Evolutionary conservation across 2,888 invertebrate species (phyloP).

Genomic region (Baronia brevicornis): DNA sequence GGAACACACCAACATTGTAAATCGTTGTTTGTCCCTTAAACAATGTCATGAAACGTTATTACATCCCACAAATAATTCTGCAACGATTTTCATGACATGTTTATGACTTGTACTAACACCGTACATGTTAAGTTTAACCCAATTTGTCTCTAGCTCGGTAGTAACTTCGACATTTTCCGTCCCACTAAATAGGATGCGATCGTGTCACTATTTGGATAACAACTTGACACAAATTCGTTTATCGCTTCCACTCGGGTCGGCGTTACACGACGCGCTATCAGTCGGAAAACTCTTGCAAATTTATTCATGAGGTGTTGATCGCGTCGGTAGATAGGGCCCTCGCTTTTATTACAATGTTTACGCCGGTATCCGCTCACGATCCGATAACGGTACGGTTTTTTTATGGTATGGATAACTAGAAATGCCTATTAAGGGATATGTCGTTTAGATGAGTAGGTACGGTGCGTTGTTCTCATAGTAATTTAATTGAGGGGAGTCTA

Average conservation of each 20-base stretch:
- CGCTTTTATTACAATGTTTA: slow-evolving; percentile 37
- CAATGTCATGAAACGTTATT: no score
- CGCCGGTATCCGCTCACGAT: slow-evolving; percentile 6
- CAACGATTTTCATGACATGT: no score
- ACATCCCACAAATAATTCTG: no score
- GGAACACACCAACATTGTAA: no score
- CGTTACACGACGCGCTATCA: slow-evolving; percentile 20
- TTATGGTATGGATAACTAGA: slow-evolving; percentile 4
- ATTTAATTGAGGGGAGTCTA: no score
- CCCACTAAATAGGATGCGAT: slow-evolving; percentile 5
- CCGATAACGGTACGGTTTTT: slow-evolving; percentile 9
- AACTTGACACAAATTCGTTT: slow-evolving; percentile 12
- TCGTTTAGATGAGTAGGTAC: no score
- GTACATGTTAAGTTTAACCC: not conserved
- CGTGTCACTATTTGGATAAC: slow-evolving; percentile 8
- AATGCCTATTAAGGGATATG: no score
- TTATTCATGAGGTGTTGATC: slow-evolving; percentile 45
- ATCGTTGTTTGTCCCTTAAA: no score
- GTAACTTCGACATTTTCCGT: not conserved
- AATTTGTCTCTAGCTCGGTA: slow-evolving; percentile 1
- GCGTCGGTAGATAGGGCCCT: slow-evolving; percentile 30
- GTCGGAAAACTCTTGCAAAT: slow-evolving; percentile 32
- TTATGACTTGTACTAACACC: no score
- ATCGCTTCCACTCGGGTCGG: slow-evolving; percentile 5
- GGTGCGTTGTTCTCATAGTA: no score